These are phyloP conservation scores for Drosophila subsilvestris DNA, from an alignment of 2,888 invertebrate species.

Conservation along the genomic window DNA sequence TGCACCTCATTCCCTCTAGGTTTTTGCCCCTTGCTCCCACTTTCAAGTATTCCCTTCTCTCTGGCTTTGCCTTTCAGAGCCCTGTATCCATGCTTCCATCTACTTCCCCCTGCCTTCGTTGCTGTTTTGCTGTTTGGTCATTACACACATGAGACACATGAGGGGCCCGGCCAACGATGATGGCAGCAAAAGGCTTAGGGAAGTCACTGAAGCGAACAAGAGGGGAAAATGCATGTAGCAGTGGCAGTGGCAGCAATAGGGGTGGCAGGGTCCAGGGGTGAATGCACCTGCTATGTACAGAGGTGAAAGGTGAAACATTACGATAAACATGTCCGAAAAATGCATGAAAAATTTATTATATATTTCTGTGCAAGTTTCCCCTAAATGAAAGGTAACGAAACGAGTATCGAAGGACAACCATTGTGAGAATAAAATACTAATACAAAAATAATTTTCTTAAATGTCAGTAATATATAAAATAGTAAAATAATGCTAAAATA, in stretches of 20 bases:
- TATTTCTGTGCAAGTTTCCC: not conserved
- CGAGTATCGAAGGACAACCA: too few relatives aligned
- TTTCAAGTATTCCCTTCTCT: not conserved
- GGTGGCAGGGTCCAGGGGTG: constrained; percentile 17
- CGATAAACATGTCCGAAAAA: not conserved
- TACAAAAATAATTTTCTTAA: constrained; percentile 1
- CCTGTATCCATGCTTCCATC: not conserved
- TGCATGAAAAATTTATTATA: too few relatives aligned
- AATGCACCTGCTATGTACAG: constrained; percentile 33
- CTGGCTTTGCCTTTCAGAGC: not conserved
- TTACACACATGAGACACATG: constrained; percentile 27
- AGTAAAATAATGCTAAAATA: not conserved
- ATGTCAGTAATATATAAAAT: not conserved
- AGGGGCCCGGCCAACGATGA: not conserved
- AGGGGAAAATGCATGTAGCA: constrained; percentile 16
- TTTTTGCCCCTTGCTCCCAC: not conserved
- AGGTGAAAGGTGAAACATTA: not conserved
- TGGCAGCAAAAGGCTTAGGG: constrained; percentile 38
- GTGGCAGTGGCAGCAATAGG: constrained; percentile 4
- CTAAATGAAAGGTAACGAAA: too few relatives aligned
- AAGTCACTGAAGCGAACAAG: constrained; percentile 55
- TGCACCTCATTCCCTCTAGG: not conserved
- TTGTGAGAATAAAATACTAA: not conserved
- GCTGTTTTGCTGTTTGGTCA: constrained; percentile 27
- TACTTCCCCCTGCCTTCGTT: not conserved